phyloP scores from a whole-genome alignment of 2,797 vertebrate genomes.

The Coilia nasus region DNA sequence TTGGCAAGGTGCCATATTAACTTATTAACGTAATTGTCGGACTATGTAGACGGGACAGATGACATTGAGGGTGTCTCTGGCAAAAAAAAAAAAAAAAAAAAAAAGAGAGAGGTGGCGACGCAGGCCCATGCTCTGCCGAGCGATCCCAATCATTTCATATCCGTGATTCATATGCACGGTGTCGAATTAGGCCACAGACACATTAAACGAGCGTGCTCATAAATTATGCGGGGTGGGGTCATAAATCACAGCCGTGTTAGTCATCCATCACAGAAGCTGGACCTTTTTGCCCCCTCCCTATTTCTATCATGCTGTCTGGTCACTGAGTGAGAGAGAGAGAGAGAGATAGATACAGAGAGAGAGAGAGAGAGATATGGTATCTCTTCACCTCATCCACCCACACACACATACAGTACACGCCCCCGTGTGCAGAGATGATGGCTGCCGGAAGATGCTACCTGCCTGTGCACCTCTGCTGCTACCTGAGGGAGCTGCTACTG shows the following conservation, averaged over 20 bases:
- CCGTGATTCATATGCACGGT: slow-evolving; percentile 60
- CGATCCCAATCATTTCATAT: slow-evolving; percentile 60
- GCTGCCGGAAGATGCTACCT: neutral
- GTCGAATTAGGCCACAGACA: slow-evolving; percentile 72
- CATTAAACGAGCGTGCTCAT: slow-evolving; percentile 70
- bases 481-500: neutral
- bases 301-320: slow-evolving; percentile 18
- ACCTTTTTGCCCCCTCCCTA: slow-evolving; percentile 38
- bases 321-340: neutral
- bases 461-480: neutral
- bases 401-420: no score
- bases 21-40: slow-evolving; percentile 78
- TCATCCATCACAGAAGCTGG: slow-evolving; percentile 71
- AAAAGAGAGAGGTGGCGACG: neutral
- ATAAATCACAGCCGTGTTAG: slow-evolving; percentile 67
- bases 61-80: slow-evolving; percentile 69
- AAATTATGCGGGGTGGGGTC: slow-evolving; percentile 66
- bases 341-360: neutral
- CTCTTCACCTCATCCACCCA: neutral
- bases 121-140: slow-evolving; percentile 48
- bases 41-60: slow-evolving; percentile 73
- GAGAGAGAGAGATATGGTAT: neutral
- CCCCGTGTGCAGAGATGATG: neutral
- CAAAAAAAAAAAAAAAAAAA: slow-evolving; percentile 52
- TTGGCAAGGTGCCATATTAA: slow-evolving; percentile 72